Conservation (phyloP, 2,797 vertebrate species). For the Catharus ustulatus region DNA sequence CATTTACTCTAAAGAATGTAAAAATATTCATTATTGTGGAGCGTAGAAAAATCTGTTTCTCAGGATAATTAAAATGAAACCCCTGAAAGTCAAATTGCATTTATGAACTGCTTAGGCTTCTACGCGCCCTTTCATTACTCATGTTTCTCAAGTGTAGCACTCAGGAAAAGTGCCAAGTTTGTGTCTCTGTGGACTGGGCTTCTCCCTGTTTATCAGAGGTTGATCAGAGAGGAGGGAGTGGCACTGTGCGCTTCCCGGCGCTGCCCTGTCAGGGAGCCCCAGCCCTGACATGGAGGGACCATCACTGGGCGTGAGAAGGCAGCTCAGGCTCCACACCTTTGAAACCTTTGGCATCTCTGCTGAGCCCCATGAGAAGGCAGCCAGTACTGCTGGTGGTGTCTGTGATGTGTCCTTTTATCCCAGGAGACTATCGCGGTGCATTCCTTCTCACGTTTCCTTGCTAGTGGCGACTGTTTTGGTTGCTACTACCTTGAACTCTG, state of each 20-base stretch:
- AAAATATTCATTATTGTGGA: not conserved
- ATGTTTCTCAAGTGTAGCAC: not conserved
- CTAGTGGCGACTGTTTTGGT: not conserved
- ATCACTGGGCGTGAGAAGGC: conserved; percentile 5
- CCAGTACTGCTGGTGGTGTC: not conserved
- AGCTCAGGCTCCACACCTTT: not conserved
- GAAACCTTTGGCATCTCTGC: not conserved
- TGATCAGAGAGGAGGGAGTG: conserved; percentile 22
- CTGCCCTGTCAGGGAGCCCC: not conserved
- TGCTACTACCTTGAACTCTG: not conserved
- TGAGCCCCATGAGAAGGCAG: not conserved
- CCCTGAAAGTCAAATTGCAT: not conserved
- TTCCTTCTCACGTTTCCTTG: not conserved
- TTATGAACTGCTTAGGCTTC: not conserved
- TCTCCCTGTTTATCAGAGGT: conserved; percentile 43
- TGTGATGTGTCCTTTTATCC: not conserved
- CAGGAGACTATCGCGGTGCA: rapidly evolving
- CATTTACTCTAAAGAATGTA: conserved; percentile 1
- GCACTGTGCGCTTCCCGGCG: not conserved
- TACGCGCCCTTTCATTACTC: not conserved
- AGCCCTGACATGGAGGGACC: conserved; percentile 41
- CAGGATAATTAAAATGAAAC: conserved; percentile 7
- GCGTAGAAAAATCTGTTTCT: not conserved
- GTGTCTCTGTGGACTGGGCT: not conserved
- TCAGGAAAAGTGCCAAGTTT: not conserved